Evolutionary conservation across 2,113 vertebrate species (phyloP).

Genomic region (Ivindomyrus marchei): DNA sequence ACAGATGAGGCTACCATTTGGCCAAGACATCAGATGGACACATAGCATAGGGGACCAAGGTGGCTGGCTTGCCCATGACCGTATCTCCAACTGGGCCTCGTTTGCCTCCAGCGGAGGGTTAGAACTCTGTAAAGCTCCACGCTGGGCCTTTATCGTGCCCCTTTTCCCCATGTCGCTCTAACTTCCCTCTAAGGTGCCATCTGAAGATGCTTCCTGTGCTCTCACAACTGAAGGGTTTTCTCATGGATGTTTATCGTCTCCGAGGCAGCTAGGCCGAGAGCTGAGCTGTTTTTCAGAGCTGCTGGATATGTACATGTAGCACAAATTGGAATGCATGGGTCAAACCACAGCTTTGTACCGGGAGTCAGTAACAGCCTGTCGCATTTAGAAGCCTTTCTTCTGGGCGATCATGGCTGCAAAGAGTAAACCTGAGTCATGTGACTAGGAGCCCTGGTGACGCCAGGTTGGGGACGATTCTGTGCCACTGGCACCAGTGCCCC

Average conservation of each 20-base stretch:
- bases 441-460: background rate
- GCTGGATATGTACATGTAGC: background rate
- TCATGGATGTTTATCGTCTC: background rate
- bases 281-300: background rate
- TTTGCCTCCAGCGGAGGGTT: background rate
- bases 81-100: background rate
- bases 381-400: background rate
- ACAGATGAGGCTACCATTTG: background rate
- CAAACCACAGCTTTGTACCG: background rate
- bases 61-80: background rate
- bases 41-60: background rate
- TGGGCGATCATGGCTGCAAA: no score
- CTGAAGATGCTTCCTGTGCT: background rate
- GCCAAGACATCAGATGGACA: background rate
- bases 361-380: background rate
- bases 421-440: background rate
- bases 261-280: background rate
- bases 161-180: background rate
- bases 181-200: background rate
- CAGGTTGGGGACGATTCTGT: no score
- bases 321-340: background rate
- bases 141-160: background rate
- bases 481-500: background rate
- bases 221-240: background rate
- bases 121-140: no score